Conservation (phyloP, 2,888 invertebrate genomes). For the Monoplex corrugatus region DNA sequence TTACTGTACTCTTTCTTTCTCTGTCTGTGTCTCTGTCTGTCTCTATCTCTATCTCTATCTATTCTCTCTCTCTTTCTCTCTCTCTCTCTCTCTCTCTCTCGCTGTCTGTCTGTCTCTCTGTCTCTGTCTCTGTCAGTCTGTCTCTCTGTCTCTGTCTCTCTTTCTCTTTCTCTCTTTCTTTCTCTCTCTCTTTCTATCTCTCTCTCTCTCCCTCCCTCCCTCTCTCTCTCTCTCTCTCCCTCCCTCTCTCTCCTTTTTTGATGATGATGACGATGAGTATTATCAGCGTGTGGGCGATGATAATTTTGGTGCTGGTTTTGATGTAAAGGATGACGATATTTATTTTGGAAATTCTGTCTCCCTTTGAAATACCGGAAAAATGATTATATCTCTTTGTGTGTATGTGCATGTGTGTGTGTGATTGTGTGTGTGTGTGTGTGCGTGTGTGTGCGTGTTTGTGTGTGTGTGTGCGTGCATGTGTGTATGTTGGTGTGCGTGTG, state of each 20-base stretch:
- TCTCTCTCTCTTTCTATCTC: not conserved
- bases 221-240: not conserved
- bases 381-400: not conserved
- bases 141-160: not conserved
- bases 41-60: too few relatives aligned
- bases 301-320: not conserved
- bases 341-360: not conserved
- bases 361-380: not conserved
- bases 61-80: too few relatives aligned
- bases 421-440: not conserved
- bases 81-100: too few relatives aligned
- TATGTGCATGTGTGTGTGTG: not conserved
- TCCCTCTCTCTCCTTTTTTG: not conserved
- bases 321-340: not conserved
- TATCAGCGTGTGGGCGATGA: not conserved
- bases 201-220: not conserved
- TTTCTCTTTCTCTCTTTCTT: not conserved
- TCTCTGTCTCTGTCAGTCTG: too few relatives aligned
- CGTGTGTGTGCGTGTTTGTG: not conserved
- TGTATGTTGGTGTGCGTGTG: not conserved
- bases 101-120: too few relatives aligned
- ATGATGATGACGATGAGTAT: not conserved
- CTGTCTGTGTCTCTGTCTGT: too few relatives aligned
- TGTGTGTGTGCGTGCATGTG: not conserved
- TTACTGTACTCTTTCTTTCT: too few relatives aligned